A percentile compares a stretch with the other conserved stretches of the same genome.
Evolutionary conservation across 2,888 invertebrate genomes (phyloP).

Genomic region (Ectropis crepuscularia): DNA sequence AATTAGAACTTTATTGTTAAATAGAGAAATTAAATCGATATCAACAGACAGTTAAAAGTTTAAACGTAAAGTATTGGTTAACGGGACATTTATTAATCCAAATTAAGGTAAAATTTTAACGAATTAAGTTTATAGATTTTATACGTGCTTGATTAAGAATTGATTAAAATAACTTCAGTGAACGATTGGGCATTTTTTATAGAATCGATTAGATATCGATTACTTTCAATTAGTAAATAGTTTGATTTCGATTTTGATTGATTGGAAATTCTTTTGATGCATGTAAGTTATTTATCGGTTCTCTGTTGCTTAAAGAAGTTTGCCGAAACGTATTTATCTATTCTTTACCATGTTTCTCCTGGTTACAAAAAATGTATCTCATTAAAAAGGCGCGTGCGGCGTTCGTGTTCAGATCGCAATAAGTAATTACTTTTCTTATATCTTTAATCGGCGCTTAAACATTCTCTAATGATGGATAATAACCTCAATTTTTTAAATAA

Average conservation of each 20-base stretch:
- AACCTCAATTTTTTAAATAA: not conserved
- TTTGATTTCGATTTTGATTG: slow-evolving; percentile 25
- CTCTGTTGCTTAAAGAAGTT: slow-evolving; percentile 6
- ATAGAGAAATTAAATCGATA: slow-evolving; percentile 51
- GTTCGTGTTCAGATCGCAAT: slow-evolving; percentile 7
- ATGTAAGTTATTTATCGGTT: slow-evolving; percentile 12
- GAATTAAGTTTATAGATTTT: slow-evolving; percentile 30
- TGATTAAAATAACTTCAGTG: slow-evolving; percentile 25
- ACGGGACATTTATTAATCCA: slow-evolving; percentile 35
- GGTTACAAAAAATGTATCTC: slow-evolving; percentile 1
- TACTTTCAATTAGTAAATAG: slow-evolving; percentile 32
- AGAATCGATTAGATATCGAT: slow-evolving; percentile 20
- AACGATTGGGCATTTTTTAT: slow-evolving; percentile 21
- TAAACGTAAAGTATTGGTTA: slow-evolving; percentile 33
- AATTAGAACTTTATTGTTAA: slow-evolving; percentile 59
- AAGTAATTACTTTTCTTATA: slow-evolving; percentile 10
- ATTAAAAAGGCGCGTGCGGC: slow-evolving; percentile 20
- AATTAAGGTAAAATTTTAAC: slow-evolving; percentile 31
- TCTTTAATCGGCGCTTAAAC: slow-evolving; percentile 7
- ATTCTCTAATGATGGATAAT: not conserved
- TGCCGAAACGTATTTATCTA: slow-evolving; percentile 12
- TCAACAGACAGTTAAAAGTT: slow-evolving; percentile 48
- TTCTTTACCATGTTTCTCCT: not conserved
- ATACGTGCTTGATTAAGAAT: slow-evolving; percentile 28
- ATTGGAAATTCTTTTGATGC: slow-evolving; percentile 24